Evolutionary conservation across 2,888 invertebrate species (phyloP), one percentile per base, ranked within the genome.

Genomic region (Agrochola litura): DNA sequence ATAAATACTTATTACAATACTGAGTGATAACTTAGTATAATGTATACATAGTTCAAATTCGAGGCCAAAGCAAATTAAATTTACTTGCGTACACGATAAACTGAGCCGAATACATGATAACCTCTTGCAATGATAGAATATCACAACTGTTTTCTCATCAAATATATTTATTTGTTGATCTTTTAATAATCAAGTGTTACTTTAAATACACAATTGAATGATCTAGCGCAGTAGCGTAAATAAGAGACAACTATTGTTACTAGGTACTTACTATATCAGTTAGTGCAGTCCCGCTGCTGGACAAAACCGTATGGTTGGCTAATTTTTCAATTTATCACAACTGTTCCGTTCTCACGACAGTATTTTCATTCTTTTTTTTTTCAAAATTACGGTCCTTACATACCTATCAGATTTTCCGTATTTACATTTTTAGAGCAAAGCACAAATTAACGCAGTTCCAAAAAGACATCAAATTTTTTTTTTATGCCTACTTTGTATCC

Each of bases 71-170:
- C 19, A 67, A 79, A 70, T 73, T 79, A 60, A 81, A 84, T 81
- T 73, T 64, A 81, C 46, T 69, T 52, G 41, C 46, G 65, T 46
- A 67, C 30, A 41, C 58, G 76, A 86, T 83, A 81, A 81, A 67
- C 76, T 73, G n/a, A 63, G 30, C 22, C 16, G 25, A 76, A 71
- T 46, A 70, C 5, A 25, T 25, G 79, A 86, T 86, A 86, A 83
- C 79, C 81, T 81, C 43, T 65, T 66, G 61, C 46, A 75, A 65
- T 65, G 0, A 76, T 71, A 30, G 6, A 63, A 63, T 72, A 58
- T 60, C 5, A 10, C n/a, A 54, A 64, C 58, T 12, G 19, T 63
- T 25, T 37, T 49, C 9, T 76, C 41, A 46, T 65, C 2, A 66
- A 43, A 43, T 64, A 54, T 14, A 37, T 30, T 43, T 41, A 69